Percentiles rank a stretch among this genome's conserved stretches.
Evolutionary conservation across 2,113 vertebrate genomes (phyloP).

Genomic region (Sapayoa aenigma): DNA sequence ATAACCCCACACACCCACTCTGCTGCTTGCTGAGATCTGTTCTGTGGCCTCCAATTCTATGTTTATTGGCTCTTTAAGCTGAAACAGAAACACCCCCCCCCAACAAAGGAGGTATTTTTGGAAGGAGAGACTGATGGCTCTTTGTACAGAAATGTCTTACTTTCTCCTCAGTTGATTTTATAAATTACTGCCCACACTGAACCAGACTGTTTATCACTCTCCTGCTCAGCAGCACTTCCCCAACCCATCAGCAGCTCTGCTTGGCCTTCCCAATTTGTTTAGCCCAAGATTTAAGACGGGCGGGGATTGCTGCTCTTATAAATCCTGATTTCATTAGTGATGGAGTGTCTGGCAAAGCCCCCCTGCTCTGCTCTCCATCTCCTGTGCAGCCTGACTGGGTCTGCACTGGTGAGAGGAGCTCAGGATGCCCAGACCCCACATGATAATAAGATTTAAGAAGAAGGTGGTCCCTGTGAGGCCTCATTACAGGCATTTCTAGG

Average conservation of each 20-base stretch:
- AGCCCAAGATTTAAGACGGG: conserved; percentile 4
- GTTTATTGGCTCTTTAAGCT: neutral
- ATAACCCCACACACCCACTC: neutral
- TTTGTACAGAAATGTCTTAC: neutral
- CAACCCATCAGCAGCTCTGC: neutral
- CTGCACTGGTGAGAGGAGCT: neutral
- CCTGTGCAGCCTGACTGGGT: neutral
- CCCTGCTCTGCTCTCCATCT: neutral
- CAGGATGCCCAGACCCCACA: neutral
- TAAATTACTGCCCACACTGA: conserved; percentile 16
- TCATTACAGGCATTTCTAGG: conserved; percentile 28
- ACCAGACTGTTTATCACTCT: conserved; percentile 7
- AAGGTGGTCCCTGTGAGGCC: conserved; percentile 27
- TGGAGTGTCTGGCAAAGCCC: neutral
- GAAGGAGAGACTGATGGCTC: conserved; percentile 6
- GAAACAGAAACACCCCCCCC: neutral
- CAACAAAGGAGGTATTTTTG: neutral
- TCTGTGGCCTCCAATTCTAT: neutral
- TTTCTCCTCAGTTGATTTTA: neutral
- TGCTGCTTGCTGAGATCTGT: neutral
- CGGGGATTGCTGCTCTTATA: neutral
- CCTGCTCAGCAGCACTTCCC: neutral
- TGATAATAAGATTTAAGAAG: neutral
- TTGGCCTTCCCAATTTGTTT: conserved; percentile 10
- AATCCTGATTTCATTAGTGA: conserved; percentile 10